Evolutionary conservation across 2,888 invertebrate genomes (phyloP).

Genomic region (Notodonta dromedarius): DNA sequence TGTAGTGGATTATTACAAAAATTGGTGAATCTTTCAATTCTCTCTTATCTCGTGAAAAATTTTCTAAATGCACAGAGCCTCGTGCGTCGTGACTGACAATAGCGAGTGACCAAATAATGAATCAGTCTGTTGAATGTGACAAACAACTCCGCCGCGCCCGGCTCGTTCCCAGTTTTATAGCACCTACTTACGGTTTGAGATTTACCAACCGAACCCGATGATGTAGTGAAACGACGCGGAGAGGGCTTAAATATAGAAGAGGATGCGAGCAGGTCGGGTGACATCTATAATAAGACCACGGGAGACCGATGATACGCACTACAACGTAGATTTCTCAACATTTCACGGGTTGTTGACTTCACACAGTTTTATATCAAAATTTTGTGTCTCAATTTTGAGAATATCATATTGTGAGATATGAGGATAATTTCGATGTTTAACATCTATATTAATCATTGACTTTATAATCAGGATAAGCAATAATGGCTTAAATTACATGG

Average conservation of each 20-base stretch:
- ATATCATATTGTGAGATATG: too few relatives aligned
- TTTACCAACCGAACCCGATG: slow-evolving; percentile 55
- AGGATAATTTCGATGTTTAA: too few relatives aligned
- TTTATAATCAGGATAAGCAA: too few relatives aligned
- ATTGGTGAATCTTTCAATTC: too few relatives aligned
- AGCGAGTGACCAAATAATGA: slow-evolving; percentile 15
- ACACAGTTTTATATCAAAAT: slow-evolving; percentile 30
- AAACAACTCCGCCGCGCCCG: slow-evolving; percentile 8
- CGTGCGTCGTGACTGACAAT: neutral
- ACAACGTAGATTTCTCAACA: slow-evolving; percentile 71
- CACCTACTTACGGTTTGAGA: slow-evolving; percentile 45
- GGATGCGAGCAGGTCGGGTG: slow-evolving; percentile 82
- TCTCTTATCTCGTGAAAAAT: neutral
- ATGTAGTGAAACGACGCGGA: slow-evolving; percentile 62
- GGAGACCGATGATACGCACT: slow-evolving; percentile 75
- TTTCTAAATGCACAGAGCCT: neutral
- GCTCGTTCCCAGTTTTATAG: slow-evolving; percentile 26
- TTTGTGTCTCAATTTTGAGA: neutral
- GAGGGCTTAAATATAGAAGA: slow-evolving; percentile 79
- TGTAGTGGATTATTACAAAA: too few relatives aligned
- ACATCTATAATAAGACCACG: slow-evolving; percentile 83
- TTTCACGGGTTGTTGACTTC: slow-evolving; percentile 78
- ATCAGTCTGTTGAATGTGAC: slow-evolving; percentile 28
- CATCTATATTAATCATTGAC: too few relatives aligned
- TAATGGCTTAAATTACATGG: too few relatives aligned